These are phyloP conservation scores for Hydrozoanthus tunicans DNA, from an alignment of 64 coral and sea anemone genomes.

Conservation along the genomic window DNA sequence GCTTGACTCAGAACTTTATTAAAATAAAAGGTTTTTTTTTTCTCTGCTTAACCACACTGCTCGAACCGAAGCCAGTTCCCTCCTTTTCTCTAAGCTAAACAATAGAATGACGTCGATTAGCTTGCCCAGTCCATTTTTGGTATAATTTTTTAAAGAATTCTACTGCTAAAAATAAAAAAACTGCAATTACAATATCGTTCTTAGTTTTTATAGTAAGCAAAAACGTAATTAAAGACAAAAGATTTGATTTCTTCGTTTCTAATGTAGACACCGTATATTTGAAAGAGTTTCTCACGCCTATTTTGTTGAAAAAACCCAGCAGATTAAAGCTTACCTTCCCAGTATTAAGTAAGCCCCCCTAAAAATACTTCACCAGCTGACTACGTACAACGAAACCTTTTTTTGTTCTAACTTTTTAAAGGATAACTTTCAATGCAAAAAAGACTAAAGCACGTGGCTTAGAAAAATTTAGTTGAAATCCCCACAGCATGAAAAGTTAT, in stretches of 20 bases:
- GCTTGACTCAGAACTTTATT: background rate
- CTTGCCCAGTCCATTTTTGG: slow-evolving; percentile 21
- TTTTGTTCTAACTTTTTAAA: background rate
- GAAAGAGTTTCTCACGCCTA: background rate
- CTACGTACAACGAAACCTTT: background rate
- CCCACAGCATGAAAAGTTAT: too few relatives aligned
- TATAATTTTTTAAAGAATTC: background rate
- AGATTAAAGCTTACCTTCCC: background rate
- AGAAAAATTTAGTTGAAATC: too few relatives aligned
- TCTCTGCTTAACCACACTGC: background rate
- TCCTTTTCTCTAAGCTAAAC: background rate
- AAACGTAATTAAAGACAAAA: background rate
- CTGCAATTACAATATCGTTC: background rate
- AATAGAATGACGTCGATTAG: background rate
- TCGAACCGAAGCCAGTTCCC: background rate
- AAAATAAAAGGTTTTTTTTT: background rate
- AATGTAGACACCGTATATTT: background rate
- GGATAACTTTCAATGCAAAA: background rate
- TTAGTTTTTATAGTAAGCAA: background rate
- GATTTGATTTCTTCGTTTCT: background rate
- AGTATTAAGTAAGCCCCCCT: background rate
- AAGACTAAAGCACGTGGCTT: too few relatives aligned
- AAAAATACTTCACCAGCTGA: background rate
- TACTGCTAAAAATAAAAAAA: background rate
- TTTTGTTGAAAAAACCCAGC: background rate